Evolutionary conservation across 2,888 invertebrate species (phyloP), one percentile per base, ranked within the genome.

Genomic region (Achlya flavicornis): DNA sequence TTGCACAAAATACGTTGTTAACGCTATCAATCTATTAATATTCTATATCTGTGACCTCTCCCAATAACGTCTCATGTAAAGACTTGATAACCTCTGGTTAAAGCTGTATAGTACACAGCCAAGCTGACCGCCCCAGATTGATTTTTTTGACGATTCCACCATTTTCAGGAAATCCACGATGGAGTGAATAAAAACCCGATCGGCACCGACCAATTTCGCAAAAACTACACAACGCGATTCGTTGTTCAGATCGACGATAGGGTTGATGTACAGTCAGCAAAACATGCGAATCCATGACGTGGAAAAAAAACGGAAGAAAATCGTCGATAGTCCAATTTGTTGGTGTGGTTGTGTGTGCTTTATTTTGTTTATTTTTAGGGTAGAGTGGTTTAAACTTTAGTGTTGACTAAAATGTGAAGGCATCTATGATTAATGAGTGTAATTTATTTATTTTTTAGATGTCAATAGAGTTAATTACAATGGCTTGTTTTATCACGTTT

Each of bases 221-320:
- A 93, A 93, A 93, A 93, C 93, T 92, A 92, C 92, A 93, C 92
- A 90, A 90, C 92, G 86, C 91, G 92, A 92, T 91, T 88, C 91
- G 90, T 86, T 92, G 91, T 90, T 80, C 88, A 79, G 93, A 92
- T 93, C 90, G 81, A 74, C 87, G 92, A 92, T 93, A 93, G 85
- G 82, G 77, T 76, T 74, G 68, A 6, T 43, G 86, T 86, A 90
- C 62, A 64, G 90, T 76, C 67, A 35, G 89, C 89, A 91, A 66
- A 75, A 67, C n/a, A 68, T 11, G 33, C n/a, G 33, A 33, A 43
- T 60, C 19, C 26, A 59, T n/a, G 12, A 60, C 33, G 53, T 19
- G 19, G 19, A 53, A 53, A 53, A 53, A 53, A 19, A 10, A 2
- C 0, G 38, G 16, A 1, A 16, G 19, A 53, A 19, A 8, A 3